These are phyloP conservation scores for Bubo bubo DNA, from an alignment of 2,113 vertebrate species.

Conservation along the genomic window DNA sequence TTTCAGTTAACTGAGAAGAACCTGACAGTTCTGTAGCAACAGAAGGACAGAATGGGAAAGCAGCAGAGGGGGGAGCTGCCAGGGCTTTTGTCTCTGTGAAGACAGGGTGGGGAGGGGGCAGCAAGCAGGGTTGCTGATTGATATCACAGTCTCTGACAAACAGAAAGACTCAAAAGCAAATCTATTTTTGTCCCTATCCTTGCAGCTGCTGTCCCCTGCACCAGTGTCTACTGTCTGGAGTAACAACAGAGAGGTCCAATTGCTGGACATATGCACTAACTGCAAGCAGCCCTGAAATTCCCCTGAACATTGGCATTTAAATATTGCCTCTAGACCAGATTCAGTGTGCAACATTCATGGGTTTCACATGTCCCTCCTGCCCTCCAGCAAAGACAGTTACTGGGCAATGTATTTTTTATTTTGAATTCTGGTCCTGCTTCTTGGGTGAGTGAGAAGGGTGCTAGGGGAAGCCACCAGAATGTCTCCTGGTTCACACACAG, in stretches of 20 bases:
- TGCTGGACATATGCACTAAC: not conserved
- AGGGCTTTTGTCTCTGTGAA: not conserved
- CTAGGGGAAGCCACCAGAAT: not conserved
- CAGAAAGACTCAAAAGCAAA: not conserved
- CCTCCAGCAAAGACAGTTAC: not conserved
- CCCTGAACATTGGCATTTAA: not conserved
- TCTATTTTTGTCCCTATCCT: not conserved
- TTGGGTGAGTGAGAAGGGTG: not conserved
- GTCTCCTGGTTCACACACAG: not conserved
- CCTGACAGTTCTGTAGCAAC: not conserved
- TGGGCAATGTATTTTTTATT: not conserved
- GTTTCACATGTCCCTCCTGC: not conserved
- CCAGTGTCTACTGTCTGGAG: not conserved
- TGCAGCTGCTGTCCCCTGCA: not conserved
- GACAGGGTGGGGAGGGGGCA: not conserved
- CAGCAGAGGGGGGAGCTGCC: not conserved
- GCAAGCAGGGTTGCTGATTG: not conserved
- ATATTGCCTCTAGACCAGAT: not conserved
- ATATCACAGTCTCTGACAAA: not conserved
- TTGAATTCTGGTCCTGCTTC: not conserved
- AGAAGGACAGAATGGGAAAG: not conserved
- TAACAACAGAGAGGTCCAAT: not conserved
- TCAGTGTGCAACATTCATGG: not conserved
- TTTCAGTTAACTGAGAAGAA: constrained; percentile 6
- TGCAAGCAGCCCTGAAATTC: not conserved